These are phyloP conservation scores for Rhabdomys pumilio DNA, from an alignment of 2,797 vertebrate species.

Conservation along the genomic window DNA sequence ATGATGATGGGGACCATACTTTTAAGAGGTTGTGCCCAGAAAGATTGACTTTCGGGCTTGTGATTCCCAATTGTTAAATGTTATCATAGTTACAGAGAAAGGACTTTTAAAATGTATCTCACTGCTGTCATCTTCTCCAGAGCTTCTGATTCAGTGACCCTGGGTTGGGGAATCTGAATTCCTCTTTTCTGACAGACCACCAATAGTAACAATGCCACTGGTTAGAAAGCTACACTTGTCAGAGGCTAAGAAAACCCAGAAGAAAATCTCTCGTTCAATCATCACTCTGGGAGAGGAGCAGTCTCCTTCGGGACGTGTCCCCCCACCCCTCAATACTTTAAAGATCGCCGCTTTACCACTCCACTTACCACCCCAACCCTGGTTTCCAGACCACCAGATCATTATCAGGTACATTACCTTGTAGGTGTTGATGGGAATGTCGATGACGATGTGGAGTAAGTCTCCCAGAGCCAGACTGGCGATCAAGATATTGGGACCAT, in stretches of 20 bases:
- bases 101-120: not conserved
- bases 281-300: not conserved
- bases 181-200: conserved; percentile 37
- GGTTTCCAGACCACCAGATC: rapidly evolving
- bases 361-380: not conserved
- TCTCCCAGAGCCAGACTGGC: conserved; percentile 96
- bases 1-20: not conserved
- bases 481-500: conserved; percentile 95
- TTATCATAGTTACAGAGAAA: not conserved
- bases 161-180: not conserved
- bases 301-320: not conserved
- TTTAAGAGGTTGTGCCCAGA: not conserved
- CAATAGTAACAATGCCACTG: not conserved
- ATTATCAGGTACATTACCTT: conserved; percentile 89
- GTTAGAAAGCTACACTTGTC: not conserved
- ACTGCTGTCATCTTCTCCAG: not conserved
- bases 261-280: not conserved
- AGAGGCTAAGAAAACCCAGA: not conserved
- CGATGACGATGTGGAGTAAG: conserved; percentile 94
- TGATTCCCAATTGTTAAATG: conserved; percentile 18
- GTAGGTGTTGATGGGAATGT: conserved; percentile 95
- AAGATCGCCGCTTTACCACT: not conserved
- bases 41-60: not conserved
- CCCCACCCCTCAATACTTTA: not conserved
- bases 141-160: not conserved